Base-by-base conservation (phyloP, 2,113 vertebrate species). In the Aphelocoma coerulescens region DNA sequence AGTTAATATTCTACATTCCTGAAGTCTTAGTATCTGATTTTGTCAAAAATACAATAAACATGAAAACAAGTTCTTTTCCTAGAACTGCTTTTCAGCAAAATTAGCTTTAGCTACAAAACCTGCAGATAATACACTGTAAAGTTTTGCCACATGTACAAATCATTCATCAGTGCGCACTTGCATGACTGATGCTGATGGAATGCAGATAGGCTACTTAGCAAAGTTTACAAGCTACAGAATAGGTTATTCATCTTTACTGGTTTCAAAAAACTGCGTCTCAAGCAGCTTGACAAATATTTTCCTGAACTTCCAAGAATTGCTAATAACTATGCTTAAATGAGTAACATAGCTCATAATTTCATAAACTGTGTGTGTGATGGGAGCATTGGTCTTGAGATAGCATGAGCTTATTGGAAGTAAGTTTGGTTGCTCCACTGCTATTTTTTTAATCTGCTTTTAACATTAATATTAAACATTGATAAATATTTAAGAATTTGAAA, bases 141-240 rank as follows among this genome's bases (percentile, higher is more conserved):
- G 93, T 88, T 88, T 59, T 96, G 95, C 96, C 92, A 95, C 95
- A 94, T 95, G 83, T 91, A 95, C 91, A 96, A 59, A 96, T 96
- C 83, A 93, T 92, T 96, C 93, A 87, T 94, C 96, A 81, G 88
- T 17, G 66, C 5, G 0, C 92, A 81, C 91, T 96, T 89, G 92
- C 61, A 61, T 96, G 93, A 97, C 92, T 91, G 88, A 94, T 93
- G 88, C 96, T 82, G 93, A 92, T 95, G 96, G 96, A 97, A 96
- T 96, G 95, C 91, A 91, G 95, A 86, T 92, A 65, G 86, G 69
- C 83, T 96, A 72, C 92, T 94, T 96, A 93, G 90, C 88, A 71
- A 77, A 89, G 95, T 91, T 95, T 91, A 71, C 82, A 88, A 77
- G 92, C 80, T 93, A 35, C 77, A 79, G 86, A 91, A 78, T 74